These are phyloP conservation scores for Drosophila ercepeae DNA, from an alignment of 1,140 invertebrate species.

Conservation along the genomic window DNA sequence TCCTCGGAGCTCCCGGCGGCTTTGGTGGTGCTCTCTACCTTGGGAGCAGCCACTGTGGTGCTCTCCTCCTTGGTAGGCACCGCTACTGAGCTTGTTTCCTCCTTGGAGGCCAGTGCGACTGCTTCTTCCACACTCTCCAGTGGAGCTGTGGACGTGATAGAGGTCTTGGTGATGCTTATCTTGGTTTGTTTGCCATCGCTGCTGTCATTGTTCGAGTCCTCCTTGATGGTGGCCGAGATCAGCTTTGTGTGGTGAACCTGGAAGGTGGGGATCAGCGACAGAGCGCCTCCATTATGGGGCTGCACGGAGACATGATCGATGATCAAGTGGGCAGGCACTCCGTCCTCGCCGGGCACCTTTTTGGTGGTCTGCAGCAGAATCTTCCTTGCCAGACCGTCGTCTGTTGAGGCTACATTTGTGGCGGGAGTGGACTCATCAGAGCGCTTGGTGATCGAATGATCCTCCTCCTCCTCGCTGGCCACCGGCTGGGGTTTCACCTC, in stretches of 20 bases:
- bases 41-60: conserved; percentile 33
- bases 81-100: conserved; percentile 1
- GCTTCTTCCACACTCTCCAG: conserved; percentile 56
- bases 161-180: conserved; percentile 74
- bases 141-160: conserved; percentile 67
- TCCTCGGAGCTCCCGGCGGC: conserved; percentile 28
- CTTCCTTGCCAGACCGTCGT: conserved; percentile 45
- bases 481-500: conserved; percentile 45
- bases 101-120: conserved; percentile 2
- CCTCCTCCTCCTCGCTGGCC: conserved; percentile 5
- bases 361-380: conserved; percentile 70
- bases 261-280: conserved; percentile 73
- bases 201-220: conserved; percentile 59
- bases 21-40: conserved; percentile 17
- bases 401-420: not conserved
- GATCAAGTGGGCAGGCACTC: conserved; percentile 63
- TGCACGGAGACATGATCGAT: conserved; percentile 75
- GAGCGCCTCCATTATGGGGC: conserved; percentile 50
- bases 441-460: conserved; percentile 56
- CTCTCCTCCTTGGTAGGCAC: conserved; percentile 30
- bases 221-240: conserved; percentile 63
- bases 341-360: conserved; percentile 56
- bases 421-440: conserved; percentile 37
- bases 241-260: conserved; percentile 75
- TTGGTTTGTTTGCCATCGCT: conserved; percentile 72